Evolutionary conservation across 1,140 invertebrate species (phyloP).

Genomic region (Chrysoperla carnea): DNA sequence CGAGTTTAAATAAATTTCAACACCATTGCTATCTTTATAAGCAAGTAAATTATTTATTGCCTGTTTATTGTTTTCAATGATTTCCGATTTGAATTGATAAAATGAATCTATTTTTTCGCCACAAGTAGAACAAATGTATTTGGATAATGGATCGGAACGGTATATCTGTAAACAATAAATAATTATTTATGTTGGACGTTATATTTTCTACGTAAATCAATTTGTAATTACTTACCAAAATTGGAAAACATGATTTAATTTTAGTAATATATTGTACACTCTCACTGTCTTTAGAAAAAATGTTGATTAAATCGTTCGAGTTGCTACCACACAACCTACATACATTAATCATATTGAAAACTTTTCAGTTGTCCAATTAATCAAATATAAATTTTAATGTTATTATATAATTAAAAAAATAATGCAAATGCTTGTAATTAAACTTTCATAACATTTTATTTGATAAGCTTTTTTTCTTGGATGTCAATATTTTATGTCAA

Average conservation of each 20-base stretch:
- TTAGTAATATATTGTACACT: not conserved
- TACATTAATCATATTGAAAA: too few species aligned
- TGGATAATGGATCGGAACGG: not conserved
- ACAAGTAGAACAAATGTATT: not conserved
- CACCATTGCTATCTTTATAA: not conserved
- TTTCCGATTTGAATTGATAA: not conserved
- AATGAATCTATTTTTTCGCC: not conserved
- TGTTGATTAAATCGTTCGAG: not conserved
- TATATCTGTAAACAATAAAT: not conserved
- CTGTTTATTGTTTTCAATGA: not conserved
- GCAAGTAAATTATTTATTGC: not conserved
- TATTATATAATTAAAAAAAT: too few species aligned
- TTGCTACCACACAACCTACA: too few species aligned
- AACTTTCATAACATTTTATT: too few species aligned
- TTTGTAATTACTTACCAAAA: not conserved
- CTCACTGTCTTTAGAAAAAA: not conserved
- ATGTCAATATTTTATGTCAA: too few species aligned
- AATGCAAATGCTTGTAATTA: too few species aligned
- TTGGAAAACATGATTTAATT: not conserved
- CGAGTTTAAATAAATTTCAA: not conserved
- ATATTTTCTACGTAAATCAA: not conserved
- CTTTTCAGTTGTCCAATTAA: too few species aligned
- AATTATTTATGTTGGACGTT: not conserved
- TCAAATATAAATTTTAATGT: too few species aligned
- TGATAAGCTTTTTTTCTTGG: too few species aligned